phyloP scores from a whole-genome alignment of 2,113 vertebrate species.

The Istiophorus platypterus region DNA sequence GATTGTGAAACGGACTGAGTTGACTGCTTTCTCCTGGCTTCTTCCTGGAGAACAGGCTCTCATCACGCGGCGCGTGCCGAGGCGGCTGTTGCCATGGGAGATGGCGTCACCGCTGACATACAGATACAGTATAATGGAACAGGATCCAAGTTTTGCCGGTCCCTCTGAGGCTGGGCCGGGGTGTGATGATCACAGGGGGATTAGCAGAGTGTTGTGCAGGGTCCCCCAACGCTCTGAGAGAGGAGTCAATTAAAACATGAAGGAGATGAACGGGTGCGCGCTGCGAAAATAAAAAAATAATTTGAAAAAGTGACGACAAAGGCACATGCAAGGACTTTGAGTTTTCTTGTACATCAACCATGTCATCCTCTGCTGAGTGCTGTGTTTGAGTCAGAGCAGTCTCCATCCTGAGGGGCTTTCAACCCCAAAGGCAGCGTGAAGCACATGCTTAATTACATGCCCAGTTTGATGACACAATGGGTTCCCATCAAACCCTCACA shows the following conservation, averaged over 20 bases:
- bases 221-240: constrained; percentile 61
- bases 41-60: constrained; percentile 25
- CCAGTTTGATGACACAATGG: constrained; percentile 57
- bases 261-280: constrained; percentile 41
- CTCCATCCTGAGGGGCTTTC: constrained; percentile 50
- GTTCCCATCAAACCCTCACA: constrained; percentile 57
- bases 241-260: constrained; percentile 80
- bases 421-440: constrained; percentile 58
- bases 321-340: constrained; percentile 60
- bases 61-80: constrained; percentile 3
- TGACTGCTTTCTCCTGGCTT: constrained; percentile 41
- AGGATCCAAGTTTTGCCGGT: constrained; percentile 44
- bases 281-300: constrained; percentile 14
- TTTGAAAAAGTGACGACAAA: constrained; percentile 1
- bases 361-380: constrained; percentile 45
- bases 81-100: constrained; percentile 22
- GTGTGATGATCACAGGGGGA: constrained; percentile 71
- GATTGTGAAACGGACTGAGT: constrained; percentile 62
- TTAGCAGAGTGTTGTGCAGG: constrained; percentile 67
- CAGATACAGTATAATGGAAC: constrained; percentile 39
- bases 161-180: constrained; percentile 57
- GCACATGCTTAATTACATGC: constrained; percentile 60
- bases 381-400: constrained; percentile 33
- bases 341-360: constrained; percentile 68
- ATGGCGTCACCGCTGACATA: constrained; percentile 44